These are phyloP conservation scores for Onychomys leucogaster DNA, from an alignment of 2,797 vertebrate genomes.

Conservation along the genomic window DNA sequence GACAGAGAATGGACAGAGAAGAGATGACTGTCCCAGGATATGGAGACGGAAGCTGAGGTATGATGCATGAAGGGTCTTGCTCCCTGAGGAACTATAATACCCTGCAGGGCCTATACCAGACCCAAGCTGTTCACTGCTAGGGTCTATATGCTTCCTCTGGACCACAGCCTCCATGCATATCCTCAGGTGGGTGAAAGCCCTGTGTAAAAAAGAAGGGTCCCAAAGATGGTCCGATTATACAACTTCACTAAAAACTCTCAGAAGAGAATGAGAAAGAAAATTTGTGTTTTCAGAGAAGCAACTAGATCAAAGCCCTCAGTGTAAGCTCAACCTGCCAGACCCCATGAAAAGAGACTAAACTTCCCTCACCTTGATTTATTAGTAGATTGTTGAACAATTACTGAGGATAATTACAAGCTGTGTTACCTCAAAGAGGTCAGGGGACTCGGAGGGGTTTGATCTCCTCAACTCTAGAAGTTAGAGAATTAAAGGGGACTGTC, in stretches of 20 bases:
- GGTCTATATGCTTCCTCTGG: not conserved
- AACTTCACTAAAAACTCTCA: not conserved
- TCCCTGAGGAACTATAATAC: not conserved
- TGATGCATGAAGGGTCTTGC: not conserved
- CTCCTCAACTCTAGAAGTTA: not conserved
- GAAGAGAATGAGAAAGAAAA: not conserved
- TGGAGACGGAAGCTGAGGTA: not conserved
- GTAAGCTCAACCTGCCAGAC: not conserved
- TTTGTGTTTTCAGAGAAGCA: not conserved
- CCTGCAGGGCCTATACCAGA: not conserved
- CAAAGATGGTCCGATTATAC: not conserved
- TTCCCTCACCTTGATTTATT: not conserved
- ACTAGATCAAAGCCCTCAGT: not conserved
- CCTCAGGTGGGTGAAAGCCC: not conserved
- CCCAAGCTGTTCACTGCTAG: too few species aligned
- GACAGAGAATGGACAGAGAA: not conserved
- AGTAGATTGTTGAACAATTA: not conserved
- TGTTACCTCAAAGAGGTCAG: not conserved
- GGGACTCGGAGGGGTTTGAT: not conserved
- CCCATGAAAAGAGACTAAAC: not conserved
- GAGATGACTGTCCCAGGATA: rapidly evolving
- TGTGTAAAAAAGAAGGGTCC: not conserved
- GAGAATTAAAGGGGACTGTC: not conserved
- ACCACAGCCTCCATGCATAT: not conserved
- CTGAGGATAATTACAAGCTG: not conserved